A percentile compares a stretch with the other conserved stretches of the same genome.
phyloP scores from a whole-genome alignment of 2,797 vertebrate species.

The Champsocephalus esox region DNA sequence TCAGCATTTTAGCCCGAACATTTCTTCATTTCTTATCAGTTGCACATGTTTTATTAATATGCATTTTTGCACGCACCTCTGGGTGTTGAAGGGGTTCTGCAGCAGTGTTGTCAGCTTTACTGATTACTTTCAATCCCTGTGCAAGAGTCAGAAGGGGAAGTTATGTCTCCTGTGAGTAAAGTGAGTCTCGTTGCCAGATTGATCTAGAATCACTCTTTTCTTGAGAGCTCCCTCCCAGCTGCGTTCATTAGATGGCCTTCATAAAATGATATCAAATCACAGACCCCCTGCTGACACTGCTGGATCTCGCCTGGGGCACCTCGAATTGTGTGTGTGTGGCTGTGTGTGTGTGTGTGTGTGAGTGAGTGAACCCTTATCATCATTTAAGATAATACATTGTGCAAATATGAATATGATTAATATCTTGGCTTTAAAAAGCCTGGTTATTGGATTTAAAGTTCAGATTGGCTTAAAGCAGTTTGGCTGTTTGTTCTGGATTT shows the following conservation, averaged over 20 bases:
- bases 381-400: background rate
- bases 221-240: conserved; percentile 16
- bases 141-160: background rate
- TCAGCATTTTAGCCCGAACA: background rate
- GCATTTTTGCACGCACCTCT: no score
- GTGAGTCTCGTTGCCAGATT: conserved; percentile 41
- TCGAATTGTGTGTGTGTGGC: background rate
- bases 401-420: background rate
- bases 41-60: background rate
- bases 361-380: background rate
- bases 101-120: conserved; percentile 3
- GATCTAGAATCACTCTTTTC: conserved; percentile 45
- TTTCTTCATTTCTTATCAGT: background rate
- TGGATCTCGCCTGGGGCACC: conserved; percentile 14
- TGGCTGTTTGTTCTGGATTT: background rate
- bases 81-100: background rate
- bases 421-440: background rate
- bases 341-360: background rate
- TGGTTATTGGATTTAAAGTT: background rate
- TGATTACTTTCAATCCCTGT: conserved; percentile 13
- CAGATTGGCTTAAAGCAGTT: background rate
- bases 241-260: conserved; percentile 35
- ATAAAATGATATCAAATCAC: conserved; percentile 34
- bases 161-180: background rate
- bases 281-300: conserved; percentile 25